Conservation (phyloP, 2,113 vertebrate species). For the Isurus oxyrinchus region DNA sequence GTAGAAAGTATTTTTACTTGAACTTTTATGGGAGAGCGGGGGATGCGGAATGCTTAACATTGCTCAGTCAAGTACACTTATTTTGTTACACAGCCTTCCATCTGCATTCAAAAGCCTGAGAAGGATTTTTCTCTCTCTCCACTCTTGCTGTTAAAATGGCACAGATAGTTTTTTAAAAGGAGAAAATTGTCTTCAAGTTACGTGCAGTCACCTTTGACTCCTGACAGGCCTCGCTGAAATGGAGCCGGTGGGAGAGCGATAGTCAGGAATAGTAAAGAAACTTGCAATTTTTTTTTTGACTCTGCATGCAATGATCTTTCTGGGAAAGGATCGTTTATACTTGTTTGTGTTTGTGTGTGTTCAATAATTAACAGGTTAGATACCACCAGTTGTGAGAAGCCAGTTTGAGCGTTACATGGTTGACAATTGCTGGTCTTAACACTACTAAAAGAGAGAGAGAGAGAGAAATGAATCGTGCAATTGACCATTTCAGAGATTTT, state of each 20-base stretch:
- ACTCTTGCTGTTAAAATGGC: neutral
- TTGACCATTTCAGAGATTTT: neutral
- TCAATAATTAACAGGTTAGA: neutral
- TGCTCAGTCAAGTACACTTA: neutral
- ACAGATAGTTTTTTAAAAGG: neutral
- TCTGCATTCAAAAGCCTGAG: neutral
- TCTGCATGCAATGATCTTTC: neutral
- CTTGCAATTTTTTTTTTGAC: neutral
- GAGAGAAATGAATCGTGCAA: neutral
- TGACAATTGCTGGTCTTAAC: neutral
- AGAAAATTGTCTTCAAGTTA: neutral
- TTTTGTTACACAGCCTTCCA: neutral
- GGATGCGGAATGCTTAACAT: neutral
- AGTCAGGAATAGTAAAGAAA: neutral
- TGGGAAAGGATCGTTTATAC: neutral
- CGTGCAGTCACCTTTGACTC: neutral
- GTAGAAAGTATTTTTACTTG: neutral
- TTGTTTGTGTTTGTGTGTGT: neutral
- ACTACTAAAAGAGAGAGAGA: neutral
- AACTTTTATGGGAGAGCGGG: neutral
- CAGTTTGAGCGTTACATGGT: neutral
- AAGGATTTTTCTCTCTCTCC: neutral
- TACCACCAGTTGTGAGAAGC: neutral
- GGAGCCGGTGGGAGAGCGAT: no score
- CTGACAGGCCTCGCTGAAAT: no score